phyloP scores from a whole-genome alignment of 2,888 invertebrate species.

The Asteroscopus sphinx region DNA sequence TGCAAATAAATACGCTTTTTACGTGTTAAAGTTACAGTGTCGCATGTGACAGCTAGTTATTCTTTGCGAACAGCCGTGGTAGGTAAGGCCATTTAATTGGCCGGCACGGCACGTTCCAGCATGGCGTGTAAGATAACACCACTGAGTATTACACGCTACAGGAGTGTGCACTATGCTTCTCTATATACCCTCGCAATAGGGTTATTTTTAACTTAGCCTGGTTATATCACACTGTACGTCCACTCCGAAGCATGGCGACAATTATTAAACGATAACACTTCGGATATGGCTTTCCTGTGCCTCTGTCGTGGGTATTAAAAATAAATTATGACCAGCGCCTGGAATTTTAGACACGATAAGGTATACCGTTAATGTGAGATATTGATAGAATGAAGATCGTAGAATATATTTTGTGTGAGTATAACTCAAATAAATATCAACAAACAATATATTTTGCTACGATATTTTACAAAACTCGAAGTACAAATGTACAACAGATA shows the following conservation, averaged over 20 bases:
- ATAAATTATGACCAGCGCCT: conserved; percentile 46
- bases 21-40: conserved; percentile 35
- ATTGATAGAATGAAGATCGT: no score
- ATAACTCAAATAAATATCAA: no score
- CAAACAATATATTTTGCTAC: not conserved
- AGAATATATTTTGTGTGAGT: not conserved
- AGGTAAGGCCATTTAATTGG: conserved; percentile 69
- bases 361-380: conserved; percentile 18
- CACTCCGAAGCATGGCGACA: conserved; percentile 51
- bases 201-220: conserved; percentile 54
- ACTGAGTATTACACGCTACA: conserved; percentile 41
- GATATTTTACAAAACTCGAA: conserved; percentile 1
- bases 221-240: conserved; percentile 31
- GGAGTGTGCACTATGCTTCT: conserved; percentile 44
- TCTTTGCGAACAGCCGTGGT: conserved; percentile 52
- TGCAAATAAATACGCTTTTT: conserved; percentile 39
- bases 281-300: conserved; percentile 59
- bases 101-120: conserved; percentile 56
- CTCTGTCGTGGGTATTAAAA: conserved; percentile 39
- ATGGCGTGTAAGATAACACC: conserved; percentile 66
- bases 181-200: conserved; percentile 19
- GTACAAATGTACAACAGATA: not conserved
- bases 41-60: conserved; percentile 59
- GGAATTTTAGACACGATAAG: conserved; percentile 43
- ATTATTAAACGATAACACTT: conserved; percentile 55